Conservation (phyloP, 2,888 invertebrate genomes). For the Heliconius charithonia region DNA sequence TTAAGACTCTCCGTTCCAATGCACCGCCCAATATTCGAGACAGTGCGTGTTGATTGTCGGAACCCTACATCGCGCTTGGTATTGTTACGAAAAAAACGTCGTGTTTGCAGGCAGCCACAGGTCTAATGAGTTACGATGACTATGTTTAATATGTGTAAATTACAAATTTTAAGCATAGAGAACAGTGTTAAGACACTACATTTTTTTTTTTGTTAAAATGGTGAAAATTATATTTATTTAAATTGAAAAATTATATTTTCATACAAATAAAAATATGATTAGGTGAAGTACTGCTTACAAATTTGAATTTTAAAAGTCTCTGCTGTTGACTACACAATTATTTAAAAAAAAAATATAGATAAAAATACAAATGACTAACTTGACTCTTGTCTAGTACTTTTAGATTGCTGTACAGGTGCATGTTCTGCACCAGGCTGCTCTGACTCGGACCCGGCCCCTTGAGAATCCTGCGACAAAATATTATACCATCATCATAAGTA, state of each 20-base stretch:
- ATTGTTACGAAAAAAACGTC: too few relatives aligned
- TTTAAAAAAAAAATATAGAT: background rate
- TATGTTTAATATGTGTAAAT: too few relatives aligned
- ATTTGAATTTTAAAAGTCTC: background rate
- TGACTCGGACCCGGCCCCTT: constrained; percentile 74
- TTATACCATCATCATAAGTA: constrained; percentile 51
- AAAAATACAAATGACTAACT: constrained; percentile 37
- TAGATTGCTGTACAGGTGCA: constrained; percentile 44
- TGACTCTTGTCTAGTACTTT: constrained; percentile 57
- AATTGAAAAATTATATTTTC: too few relatives aligned
- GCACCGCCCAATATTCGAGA: too few relatives aligned
- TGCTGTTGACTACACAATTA: background rate
- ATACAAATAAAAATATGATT: too few relatives aligned
- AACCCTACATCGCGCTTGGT: background rate
- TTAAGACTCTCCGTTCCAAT: background rate
- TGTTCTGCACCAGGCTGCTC: constrained; percentile 73
- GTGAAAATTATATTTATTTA: too few relatives aligned
- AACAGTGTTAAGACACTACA: too few relatives aligned
- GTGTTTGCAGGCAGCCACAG: too few relatives aligned
- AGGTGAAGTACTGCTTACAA: too few relatives aligned
- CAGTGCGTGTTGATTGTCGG: background rate
- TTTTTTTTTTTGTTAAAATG: too few relatives aligned
- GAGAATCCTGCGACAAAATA: constrained; percentile 75
- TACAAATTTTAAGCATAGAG: too few relatives aligned
- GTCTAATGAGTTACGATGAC: too few relatives aligned